These are phyloP conservation scores for Notarius lentiginosus DNA, from an alignment of 2,113 vertebrate species.

Conservation along the genomic window DNA sequence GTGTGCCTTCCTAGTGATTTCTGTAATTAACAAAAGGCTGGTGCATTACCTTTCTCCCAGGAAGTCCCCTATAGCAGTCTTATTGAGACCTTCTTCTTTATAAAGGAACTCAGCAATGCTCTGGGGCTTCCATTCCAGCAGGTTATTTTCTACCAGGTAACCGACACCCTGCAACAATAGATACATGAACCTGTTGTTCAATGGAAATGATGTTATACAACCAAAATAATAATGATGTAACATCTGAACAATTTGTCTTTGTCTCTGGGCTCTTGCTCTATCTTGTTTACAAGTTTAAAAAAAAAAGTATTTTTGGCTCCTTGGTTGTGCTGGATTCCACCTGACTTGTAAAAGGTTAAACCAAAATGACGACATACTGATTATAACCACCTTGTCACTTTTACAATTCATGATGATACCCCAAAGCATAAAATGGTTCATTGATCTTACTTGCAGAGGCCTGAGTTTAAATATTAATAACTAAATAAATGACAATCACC, in stretches of 20 bases:
- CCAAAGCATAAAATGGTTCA: not conserved
- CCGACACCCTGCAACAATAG: slow-evolving; percentile 79
- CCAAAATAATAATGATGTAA: not conserved
- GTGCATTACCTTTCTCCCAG: slow-evolving; percentile 83
- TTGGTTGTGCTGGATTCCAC: not conserved
- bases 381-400: not conserved
- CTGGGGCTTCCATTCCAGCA: slow-evolving; percentile 71
- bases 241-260: not conserved
- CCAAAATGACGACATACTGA: not conserved
- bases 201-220: not conserved
- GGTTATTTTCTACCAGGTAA: slow-evolving; percentile 79
- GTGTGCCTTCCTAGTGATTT: not conserved
- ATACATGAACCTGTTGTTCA: not conserved
- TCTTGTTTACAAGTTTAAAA: not conserved
- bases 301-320: not conserved
- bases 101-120: slow-evolving; percentile 88
- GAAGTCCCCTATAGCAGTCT: slow-evolving; percentile 92
- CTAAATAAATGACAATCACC: not conserved
- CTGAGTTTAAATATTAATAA: not conserved
- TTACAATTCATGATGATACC: not conserved
- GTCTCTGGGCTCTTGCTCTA: not conserved
- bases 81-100: slow-evolving; percentile 93
- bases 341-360: not conserved
- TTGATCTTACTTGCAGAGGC: not conserved
- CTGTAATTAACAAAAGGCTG: not conserved